Percentiles rank a stretch among this genome's conserved stretches.
phyloP scores from a whole-genome alignment of 2,888 invertebrate genomes.

The Meganola albula region DNA sequence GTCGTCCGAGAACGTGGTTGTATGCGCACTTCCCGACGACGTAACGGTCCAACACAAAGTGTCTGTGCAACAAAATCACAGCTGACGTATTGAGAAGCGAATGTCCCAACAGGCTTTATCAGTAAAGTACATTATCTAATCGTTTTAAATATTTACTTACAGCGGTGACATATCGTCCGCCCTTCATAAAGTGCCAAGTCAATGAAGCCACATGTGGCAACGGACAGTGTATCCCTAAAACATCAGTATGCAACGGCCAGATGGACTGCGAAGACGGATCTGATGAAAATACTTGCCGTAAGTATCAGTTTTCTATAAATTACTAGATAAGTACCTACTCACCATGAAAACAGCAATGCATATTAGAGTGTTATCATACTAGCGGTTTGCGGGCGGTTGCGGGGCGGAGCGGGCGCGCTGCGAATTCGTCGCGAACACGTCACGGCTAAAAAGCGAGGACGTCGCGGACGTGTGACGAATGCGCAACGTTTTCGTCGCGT shows the following conservation, averaged over 20 bases:
- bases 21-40: too few species aligned
- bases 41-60: too few species aligned
- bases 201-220: conserved; percentile 92
- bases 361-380: conserved; percentile 6
- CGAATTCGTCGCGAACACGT: background rate
- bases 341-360: too few species aligned
- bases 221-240: conserved; percentile 91
- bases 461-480: conserved; percentile 5
- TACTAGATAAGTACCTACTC: too few species aligned
- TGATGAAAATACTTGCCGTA: conserved; percentile 93
- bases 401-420: conserved; percentile 7
- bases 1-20: too few species aligned
- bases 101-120: too few species aligned
- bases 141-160: conserved; percentile 5
- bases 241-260: conserved; percentile 86
- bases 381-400: conserved; percentile 3
- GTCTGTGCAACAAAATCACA: too few species aligned
- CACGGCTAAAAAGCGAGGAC: conserved; percentile 1
- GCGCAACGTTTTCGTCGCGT: conserved; percentile 2
- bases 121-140: too few species aligned
- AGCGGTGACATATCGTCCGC: conserved; percentile 29
- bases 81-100: too few species aligned
- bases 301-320: too few species aligned
- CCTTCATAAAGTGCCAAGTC: conserved; percentile 33
- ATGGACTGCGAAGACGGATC: conserved; percentile 91